These are phyloP conservation scores for Cephus pulcher DNA, from an alignment of 2,888 invertebrate genomes.

Conservation along the genomic window DNA sequence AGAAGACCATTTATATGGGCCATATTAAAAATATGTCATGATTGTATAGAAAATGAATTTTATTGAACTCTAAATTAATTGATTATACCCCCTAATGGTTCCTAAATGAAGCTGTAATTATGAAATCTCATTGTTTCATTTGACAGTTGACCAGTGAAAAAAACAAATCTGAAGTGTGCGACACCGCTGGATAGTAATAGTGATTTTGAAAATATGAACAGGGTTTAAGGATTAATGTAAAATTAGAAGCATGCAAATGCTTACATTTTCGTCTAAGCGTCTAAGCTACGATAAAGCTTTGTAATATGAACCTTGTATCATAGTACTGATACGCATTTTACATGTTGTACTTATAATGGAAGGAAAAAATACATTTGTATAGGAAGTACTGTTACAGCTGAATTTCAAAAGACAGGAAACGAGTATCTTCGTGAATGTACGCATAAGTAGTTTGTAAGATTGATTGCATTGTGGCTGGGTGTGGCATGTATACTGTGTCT, in stretches of 20 bases:
- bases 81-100: no score
- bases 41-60: no score
- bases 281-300: neutral
- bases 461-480: neutral
- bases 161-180: neutral
- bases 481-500: neutral
- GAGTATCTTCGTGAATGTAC: neutral
- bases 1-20: no score
- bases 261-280: neutral
- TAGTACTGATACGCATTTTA: neutral
- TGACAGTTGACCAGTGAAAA: no score
- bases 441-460: neutral
- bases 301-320: neutral
- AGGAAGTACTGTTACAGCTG: neutral
- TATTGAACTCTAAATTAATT: no score
- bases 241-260: neutral
- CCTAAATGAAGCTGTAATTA: no score
- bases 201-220: neutral
- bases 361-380: neutral
- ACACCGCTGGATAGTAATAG: neutral
- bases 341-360: neutral
- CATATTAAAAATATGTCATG: no score
- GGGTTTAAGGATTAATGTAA: neutral
- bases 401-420: neutral
- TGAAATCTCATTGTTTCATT: no score